Evolutionary conservation across 1,140 invertebrate species (phyloP), one percentile per base, ranked within the genome.

Genomic region (Caenorhabditis brenneri): DNA sequence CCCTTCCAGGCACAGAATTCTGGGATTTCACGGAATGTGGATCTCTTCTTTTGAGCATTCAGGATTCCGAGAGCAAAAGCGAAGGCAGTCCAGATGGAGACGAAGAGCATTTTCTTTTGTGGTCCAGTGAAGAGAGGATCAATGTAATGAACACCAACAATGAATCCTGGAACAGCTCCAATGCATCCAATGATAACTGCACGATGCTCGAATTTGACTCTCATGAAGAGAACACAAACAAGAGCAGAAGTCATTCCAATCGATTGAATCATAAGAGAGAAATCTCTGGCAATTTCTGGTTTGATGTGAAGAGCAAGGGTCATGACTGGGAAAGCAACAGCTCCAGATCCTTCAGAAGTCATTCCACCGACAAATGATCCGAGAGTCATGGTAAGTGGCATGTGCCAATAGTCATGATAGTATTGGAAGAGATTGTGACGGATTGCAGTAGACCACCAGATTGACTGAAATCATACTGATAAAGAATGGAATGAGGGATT

Each of bases 311-410:
- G 82, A 22, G 85, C 85, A 31, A 90, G 83, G 2, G 89, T 90
- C 88, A 90, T 89, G 9, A 90, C 89, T 15, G 89, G 89, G 81
- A 90, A 89, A 24, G 88, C 88, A 2, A 89, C 86, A 6, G 88
- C 87, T 58, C 88, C 88, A 39, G 87, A 87, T 33, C 88, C 88
- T 80, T 87, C 87, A 33, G 58, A 81, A 33, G 79, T 85, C 53
- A 85, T 84, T 24, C 88, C 88, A 82, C 87, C 86, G 15, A 87
- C 85, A 19, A 83, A 83, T 33, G 84, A 85, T 12, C 88, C 88
- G 29, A 88, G 78, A 31, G 89, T 53, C 88, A 88, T 88, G 5
- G 88, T 88, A 5, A 88, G 29, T 39, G 88, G 84, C 85, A 88
- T 87, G 65, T 85, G 49, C 86, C 83, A 80, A 79, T 88, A 48